A percentile compares a stretch with the other conserved stretches of the same genome.
phyloP scores from a whole-genome alignment of 2,888 invertebrate genomes.

The Leucoma salicis region DNA sequence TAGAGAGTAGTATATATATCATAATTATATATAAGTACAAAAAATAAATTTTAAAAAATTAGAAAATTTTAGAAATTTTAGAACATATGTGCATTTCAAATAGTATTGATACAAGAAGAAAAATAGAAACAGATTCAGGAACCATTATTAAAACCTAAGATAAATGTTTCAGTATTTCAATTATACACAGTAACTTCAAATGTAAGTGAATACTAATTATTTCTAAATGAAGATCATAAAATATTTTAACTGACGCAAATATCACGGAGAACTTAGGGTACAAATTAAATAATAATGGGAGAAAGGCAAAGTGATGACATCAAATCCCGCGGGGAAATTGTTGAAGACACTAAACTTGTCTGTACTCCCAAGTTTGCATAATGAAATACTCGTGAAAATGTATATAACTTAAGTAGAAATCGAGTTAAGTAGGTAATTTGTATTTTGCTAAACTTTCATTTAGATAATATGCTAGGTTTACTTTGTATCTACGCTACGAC shows the following conservation, averaged over 20 bases:
- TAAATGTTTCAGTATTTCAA: too few species aligned
- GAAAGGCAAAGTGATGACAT: conserved; percentile 50
- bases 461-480: conserved; percentile 32
- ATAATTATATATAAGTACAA: too few species aligned
- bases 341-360: conserved; percentile 48
- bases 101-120: too few species aligned
- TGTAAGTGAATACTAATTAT: too few species aligned
- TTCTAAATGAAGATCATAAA: neutral
- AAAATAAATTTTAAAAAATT: too few species aligned
- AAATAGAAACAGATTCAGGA: too few species aligned
- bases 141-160: too few species aligned
- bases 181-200: too few species aligned
- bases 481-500: conserved; percentile 6
- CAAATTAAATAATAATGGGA: conserved; percentile 51
- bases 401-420: conserved; percentile 40
- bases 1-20: too few species aligned
- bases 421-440: conserved; percentile 53
- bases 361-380: conserved; percentile 54
- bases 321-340: conserved; percentile 47
- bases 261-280: conserved; percentile 20
- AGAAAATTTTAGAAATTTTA: too few species aligned
- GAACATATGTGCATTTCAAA: too few species aligned
- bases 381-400: conserved; percentile 56
- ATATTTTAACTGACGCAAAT: conserved; percentile 2
- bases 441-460: conserved; percentile 50